A percentile compares a stretch with the other conserved stretches of the same genome.
These are phyloP conservation scores for Sciaenops ocellatus DNA, from an alignment of 2,797 vertebrate species.

Conservation along the genomic window DNA sequence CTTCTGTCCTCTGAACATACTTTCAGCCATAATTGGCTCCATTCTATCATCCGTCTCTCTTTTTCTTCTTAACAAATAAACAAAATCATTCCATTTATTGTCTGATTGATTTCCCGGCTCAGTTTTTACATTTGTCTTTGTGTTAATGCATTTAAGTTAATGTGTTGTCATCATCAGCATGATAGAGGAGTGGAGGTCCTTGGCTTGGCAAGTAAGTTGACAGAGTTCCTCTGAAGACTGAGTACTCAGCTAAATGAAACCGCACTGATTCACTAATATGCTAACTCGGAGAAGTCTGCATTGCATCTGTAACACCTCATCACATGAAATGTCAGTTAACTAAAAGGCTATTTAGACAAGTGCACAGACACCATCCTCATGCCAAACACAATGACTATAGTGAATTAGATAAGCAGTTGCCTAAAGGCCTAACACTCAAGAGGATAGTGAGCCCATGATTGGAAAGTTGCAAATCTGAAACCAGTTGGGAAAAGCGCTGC, in stretches of 20 bases:
- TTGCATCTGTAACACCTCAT: slow-evolving; percentile 31
- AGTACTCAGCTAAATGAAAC: slow-evolving; percentile 24
- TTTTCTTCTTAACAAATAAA: slow-evolving; percentile 54
- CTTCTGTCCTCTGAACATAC: slow-evolving; percentile 24
- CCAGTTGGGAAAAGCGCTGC: slow-evolving; percentile 22
- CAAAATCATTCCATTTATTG: slow-evolving; percentile 43
- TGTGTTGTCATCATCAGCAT: slow-evolving; percentile 34
- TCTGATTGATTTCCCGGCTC: slow-evolving; percentile 46
- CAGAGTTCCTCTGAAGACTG: slow-evolving; percentile 18
- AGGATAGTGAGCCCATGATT: slow-evolving; percentile 5
- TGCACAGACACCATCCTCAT: neutral
- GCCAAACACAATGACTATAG: slow-evolving; percentile 14
- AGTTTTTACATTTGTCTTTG: slow-evolving; percentile 40
- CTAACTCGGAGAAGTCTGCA: slow-evolving; percentile 1
- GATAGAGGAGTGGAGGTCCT: slow-evolving; percentile 33
- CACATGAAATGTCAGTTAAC: slow-evolving; percentile 26
- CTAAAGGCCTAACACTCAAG: slow-evolving; percentile 18
- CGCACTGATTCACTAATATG: slow-evolving; percentile 15
- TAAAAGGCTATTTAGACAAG: slow-evolving; percentile 33
- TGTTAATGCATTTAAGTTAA: slow-evolving; percentile 49
- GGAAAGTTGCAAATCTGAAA: slow-evolving; percentile 28
- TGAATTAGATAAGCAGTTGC: slow-evolving; percentile 8
- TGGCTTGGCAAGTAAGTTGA: slow-evolving; percentile 19
- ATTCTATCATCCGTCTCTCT: slow-evolving; percentile 29
- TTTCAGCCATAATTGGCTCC: slow-evolving; percentile 43